phyloP scores from a whole-genome alignment of 2,888 invertebrate species.

The Tricholauxania praeusta region DNA sequence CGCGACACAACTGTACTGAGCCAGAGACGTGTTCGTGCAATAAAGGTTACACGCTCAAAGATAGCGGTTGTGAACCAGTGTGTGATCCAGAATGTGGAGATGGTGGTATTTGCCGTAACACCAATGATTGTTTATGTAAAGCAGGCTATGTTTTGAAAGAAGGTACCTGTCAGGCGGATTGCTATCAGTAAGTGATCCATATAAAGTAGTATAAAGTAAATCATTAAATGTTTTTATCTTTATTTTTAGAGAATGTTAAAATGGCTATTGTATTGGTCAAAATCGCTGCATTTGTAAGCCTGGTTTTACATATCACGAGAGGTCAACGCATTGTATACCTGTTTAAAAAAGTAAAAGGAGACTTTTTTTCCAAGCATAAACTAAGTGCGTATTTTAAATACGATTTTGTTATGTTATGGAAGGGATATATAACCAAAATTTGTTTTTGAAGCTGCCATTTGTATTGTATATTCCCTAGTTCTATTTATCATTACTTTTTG shows the following conservation, averaged over 20 bases:
- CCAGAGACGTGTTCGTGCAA: conserved; percentile 68
- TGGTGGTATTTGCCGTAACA: conserved; percentile 72
- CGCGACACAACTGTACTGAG: conserved; percentile 61
- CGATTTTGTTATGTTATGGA: too few relatives aligned
- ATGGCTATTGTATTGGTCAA: conserved; percentile 64
- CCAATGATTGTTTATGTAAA: conserved; percentile 73
- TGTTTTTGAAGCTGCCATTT: too few relatives aligned
- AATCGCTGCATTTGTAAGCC: conserved; percentile 66
- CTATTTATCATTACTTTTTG: too few relatives aligned
- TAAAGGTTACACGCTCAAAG: conserved; percentile 64
- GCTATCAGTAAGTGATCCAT: conserved; percentile 62
- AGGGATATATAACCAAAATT: too few relatives aligned
- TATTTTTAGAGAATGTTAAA: conserved; percentile 59
- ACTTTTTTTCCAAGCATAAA: too few relatives aligned
- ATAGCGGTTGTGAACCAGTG: conserved; percentile 59
- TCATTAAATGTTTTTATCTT: not conserved
- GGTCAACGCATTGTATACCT: conserved; percentile 61
- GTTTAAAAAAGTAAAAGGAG: conserved; percentile 36
- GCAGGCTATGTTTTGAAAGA: conserved; percentile 69
- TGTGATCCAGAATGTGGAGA: conserved; percentile 62
- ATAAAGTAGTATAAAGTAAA: not conserved
- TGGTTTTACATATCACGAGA: conserved; percentile 63
- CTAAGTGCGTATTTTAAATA: too few relatives aligned
- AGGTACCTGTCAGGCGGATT: conserved; percentile 63
- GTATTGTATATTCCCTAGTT: too few relatives aligned